Base-by-base conservation (phyloP, 2,113 vertebrate genomes). In the Istiophorus platypterus region DNA sequence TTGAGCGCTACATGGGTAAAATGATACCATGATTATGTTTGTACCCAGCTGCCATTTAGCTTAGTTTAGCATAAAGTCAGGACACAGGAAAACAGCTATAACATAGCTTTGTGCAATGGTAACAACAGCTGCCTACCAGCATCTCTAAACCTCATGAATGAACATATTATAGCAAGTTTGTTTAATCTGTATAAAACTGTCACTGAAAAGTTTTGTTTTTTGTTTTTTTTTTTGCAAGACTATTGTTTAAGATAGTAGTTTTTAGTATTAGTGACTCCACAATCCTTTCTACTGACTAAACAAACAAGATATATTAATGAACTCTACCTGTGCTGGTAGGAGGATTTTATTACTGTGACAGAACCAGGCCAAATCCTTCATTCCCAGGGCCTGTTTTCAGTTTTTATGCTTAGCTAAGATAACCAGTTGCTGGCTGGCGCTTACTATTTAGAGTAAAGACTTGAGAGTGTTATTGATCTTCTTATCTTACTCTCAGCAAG, bases 401-500 rank as follows among this genome's bases (percentile, higher is more conserved):
- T 1, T 26, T 61, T 13, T 6, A 49, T 76, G 27, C 51, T 70
- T 24, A 64, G 4, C 39, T 45, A 24, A 45, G 49, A 26, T 56
- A 24, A 29, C 27, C 7, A 1, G 10, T 41, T 14, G 2, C 27
- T 34, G 17, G 14, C 26, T 65, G 1, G 8, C 29, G 51, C 26
- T 20, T 59, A 7, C 58, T 10, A 64, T 67, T 42, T 24, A 39
- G 12, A 0, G 4, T 49, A 15, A 42, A 49, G 14, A 47, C 47
- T 29, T 12, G 2, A 61, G 26, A 51, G 4, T 2, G 8, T 13
- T 10, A 70, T 61, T 18, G 1, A 67, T 59, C 29, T 20, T 69
- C 62, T 81, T 66, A 49, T 82, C n/a, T 47, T 27, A 51, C 26
- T 31, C 31, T 59, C 0, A 22, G n/a, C 39, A 59, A 58, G 59